Base-by-base conservation (phyloP, 2,113 vertebrate species). In the Mustela nigripes region DNA sequence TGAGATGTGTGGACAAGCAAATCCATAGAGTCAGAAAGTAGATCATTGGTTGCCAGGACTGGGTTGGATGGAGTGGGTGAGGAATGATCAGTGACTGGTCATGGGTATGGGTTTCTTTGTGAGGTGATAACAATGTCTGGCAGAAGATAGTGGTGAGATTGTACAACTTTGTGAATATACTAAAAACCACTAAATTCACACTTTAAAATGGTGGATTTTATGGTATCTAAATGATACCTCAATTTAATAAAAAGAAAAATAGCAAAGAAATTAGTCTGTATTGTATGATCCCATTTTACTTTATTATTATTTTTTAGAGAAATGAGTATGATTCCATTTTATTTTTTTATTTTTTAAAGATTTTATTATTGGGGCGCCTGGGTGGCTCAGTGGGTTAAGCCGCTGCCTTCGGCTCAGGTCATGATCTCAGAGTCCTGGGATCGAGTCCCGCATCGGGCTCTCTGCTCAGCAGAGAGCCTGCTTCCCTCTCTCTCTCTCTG, bases 161-260 rank as follows among this genome's bases (percentile, higher is more conserved):
- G 79, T 16, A 88, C 74, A 93, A 50, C 0, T 2, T 86, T 60
- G 45, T 91, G 63, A 80, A 50, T 65, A 84, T 39, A 73, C 48
- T 91, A 65, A 95, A 91, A 91, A 7, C 73, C 85, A 95, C 42
- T 45, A 76, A 86, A 69, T 2, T 62, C 36, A 45, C 11, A 60
- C 16, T 88, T 28, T 28, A 48, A 93, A 81, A 65, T 84, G 31
- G 71, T 26, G 21, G 87, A 45, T 95, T 84, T 87, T 92, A 89
- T 94, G 58, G 19, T 85, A 31, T 48, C 26, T 39, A 18, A 95
- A 39, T 69, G 36, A 62, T 80, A 85, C 79, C 36, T 80, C 28
- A 60, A 62, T 84, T 76, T 97, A 93, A 87, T 84, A 69, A 69
- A 91, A 92, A 88, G 31, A 42, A 92, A 82, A 96, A 69, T 18